Evolutionary conservation across 2,888 invertebrate genomes (phyloP).

Genomic region (Achlya flavicornis): DNA sequence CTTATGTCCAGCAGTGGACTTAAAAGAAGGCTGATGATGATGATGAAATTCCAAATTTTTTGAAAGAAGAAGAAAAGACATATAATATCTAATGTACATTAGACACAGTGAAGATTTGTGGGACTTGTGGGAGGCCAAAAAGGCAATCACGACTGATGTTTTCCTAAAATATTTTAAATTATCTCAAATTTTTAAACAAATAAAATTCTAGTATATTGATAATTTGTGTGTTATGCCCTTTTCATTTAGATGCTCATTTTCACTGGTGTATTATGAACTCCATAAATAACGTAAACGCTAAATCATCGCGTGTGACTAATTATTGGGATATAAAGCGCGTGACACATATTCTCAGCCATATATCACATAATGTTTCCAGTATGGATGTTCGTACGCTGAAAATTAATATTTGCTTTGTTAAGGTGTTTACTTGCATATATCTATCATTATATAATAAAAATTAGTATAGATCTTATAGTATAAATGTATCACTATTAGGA

Average conservation of each 20-base stretch:
- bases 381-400: background rate
- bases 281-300: slow-evolving; percentile 5
- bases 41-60: too few species aligned
- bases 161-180: too few species aligned
- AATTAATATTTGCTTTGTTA: slow-evolving; percentile 4
- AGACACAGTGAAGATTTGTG: too few species aligned
- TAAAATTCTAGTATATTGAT: background rate
- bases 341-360: slow-evolving; percentile 9
- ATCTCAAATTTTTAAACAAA: too few species aligned
- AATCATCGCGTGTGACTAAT: slow-evolving; percentile 11
- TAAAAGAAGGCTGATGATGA: too few species aligned
- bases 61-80: too few species aligned
- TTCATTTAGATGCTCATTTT: background rate
- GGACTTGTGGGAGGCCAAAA: too few species aligned
- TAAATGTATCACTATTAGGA: too few species aligned
- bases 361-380: background rate
- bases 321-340: background rate
- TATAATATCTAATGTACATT: too few species aligned
- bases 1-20: too few species aligned
- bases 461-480: background rate
- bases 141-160: too few species aligned
- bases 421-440: too few species aligned
- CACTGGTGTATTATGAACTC: background rate
- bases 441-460: background rate
- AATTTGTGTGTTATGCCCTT: background rate